Conservation (phyloP, 2,888 invertebrate species). For the Iphiclides podalirius region DNA sequence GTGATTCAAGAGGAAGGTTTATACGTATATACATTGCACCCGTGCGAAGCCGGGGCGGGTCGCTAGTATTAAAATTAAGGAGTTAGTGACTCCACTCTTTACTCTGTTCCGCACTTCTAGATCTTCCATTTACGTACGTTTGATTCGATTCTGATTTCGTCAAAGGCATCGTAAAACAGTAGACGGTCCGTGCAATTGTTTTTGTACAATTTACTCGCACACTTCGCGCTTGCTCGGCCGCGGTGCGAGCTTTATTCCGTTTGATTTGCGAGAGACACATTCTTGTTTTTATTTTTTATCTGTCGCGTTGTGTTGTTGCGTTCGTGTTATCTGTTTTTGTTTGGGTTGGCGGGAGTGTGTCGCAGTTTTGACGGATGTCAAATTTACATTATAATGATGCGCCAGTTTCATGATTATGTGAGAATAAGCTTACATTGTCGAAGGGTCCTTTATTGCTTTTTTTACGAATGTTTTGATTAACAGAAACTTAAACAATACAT, state of each 20-base stretch:
- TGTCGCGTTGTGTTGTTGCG: slow-evolving; percentile 58
- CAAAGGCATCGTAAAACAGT: slow-evolving; percentile 75
- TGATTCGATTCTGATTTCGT: slow-evolving; percentile 74
- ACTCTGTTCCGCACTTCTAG: slow-evolving; percentile 41
- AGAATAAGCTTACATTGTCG: slow-evolving; percentile 48
- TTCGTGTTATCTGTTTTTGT: slow-evolving; percentile 58
- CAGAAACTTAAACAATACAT: too few relatives aligned
- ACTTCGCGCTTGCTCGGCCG: slow-evolving; percentile 57
- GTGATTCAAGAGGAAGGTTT: too few relatives aligned
- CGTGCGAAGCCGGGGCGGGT: too few relatives aligned
- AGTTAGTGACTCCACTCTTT: slow-evolving; percentile 37
- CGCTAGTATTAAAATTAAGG: too few relatives aligned
- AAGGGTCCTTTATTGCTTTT: too few relatives aligned
- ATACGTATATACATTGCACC: too few relatives aligned
- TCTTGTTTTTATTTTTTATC: slow-evolving; percentile 56
- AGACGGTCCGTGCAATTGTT: slow-evolving; percentile 65
- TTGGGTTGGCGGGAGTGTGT: slow-evolving; percentile 57
- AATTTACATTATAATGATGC: slow-evolving; percentile 66
- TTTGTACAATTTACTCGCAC: slow-evolving; percentile 71
- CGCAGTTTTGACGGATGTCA: slow-evolving; percentile 74
- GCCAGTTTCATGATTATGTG: slow-evolving; percentile 49
- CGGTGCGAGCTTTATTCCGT: slow-evolving; percentile 56
- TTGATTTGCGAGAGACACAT: slow-evolving; percentile 73
- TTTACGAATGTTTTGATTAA: too few relatives aligned
- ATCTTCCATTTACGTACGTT: slow-evolving; percentile 73